Evolutionary conservation across 2,797 vertebrate species (phyloP), one percentile per base, ranked within the genome.

Genomic region (Lepus oiostolus): DNA sequence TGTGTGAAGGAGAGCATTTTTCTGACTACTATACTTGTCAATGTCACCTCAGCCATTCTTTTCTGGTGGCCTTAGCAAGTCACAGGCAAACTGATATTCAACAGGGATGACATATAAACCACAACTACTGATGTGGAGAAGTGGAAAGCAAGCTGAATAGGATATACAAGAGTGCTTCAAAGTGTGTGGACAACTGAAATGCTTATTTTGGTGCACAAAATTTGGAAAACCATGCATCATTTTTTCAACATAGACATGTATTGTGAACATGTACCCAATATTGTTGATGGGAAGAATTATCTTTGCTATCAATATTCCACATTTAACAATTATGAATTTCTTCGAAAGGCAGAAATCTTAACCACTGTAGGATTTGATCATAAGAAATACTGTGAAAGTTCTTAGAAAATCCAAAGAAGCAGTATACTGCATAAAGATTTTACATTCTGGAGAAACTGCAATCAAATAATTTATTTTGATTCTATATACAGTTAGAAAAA

Each of bases 391-490:
- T 85, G 38, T 47, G 2, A 79, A 16, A 52, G 2, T 65, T 32
- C 21, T 47, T 58, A 74, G 12, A 80, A 85, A 90, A 32, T 14
- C 54, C 10, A 58, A 35, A 54, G 21, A 9, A 54, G 8, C 24
- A 77, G 0, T 30, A 65, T n/a, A 60, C 10, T 70, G 1, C 13
- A 62, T 60, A 28, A 76, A 85, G 32, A 75, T 68, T 50, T 74
- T 77, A 84, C 17, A 52, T 60, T 38, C 26, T 58, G 16, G n/a
- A 54, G 13, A 50, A 87, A 94, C n/a, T 87, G 47, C 13, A 87
- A 42, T 90, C 74, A 90, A 92, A 72, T 72, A 26, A 70, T 83
- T 76, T 79, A 80, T 5, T 32, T 86, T 81, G 2, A 83, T 74
- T 72, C 1, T 7, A 83, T 9, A 47, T 28, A 2, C 82, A 3